Evolutionary conservation across 2,797 vertebrate genomes (phyloP).

Genomic region (Enteromius unitaeniatus): DNA sequence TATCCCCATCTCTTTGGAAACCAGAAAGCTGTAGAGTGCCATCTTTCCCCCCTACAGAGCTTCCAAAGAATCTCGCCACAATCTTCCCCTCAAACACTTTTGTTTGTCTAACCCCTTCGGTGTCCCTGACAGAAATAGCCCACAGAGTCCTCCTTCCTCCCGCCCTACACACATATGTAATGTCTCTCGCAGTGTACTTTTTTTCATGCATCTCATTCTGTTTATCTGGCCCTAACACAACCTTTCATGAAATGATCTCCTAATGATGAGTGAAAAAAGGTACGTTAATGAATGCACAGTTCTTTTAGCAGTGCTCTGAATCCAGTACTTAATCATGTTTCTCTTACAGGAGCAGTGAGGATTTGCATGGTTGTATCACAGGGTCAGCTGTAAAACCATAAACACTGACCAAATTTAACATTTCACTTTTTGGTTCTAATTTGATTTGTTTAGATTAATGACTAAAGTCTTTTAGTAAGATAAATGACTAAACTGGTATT

Average conservation of each 20-base stretch:
- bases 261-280: constrained; percentile 57
- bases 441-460: constrained; percentile 1
- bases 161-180: constrained; percentile 31
- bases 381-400: background rate
- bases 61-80: constrained; percentile 56
- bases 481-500: background rate
- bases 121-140: constrained; percentile 61
- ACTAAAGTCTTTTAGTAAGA: background rate
- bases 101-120: constrained; percentile 58
- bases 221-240: constrained; percentile 64
- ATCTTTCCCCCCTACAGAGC: constrained; percentile 56
- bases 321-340: background rate
- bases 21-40: constrained; percentile 63
- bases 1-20: constrained; percentile 77
- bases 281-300: constrained; percentile 34
- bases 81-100: constrained; percentile 55
- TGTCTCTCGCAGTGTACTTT: constrained; percentile 48
- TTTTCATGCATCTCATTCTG: constrained; percentile 55
- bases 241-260: constrained; percentile 59
- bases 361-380: background rate
- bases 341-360: background rate
- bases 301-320: background rate
- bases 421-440: background rate
- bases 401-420: background rate
- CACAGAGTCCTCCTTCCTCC: constrained; percentile 51